Evolutionary conservation across 2,888 invertebrate species (phyloP), one percentile per base, ranked within the genome.

Genomic region (Ochropleura plecta): DNA sequence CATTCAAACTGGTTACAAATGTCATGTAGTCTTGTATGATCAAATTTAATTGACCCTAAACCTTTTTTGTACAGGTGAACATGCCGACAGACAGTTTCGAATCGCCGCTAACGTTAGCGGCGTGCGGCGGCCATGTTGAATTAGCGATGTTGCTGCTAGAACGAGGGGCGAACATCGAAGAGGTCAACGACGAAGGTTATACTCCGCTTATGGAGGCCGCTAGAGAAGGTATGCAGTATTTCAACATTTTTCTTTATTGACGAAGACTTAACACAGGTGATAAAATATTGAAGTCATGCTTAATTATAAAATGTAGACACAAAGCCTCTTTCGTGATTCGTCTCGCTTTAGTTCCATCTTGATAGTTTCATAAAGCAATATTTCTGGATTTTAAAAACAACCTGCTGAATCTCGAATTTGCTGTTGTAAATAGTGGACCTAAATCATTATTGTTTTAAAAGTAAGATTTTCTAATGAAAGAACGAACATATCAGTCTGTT

Each of bases 41-140:
- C 44, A 62, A n/a, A 62, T 62, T 44, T 5, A 44, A 62, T 62
- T 44, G n/a, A 62, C 62, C 62, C 62, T 44, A 44, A n/a, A n/a
- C 44, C 44, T 44, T 44, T 44, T 44, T 80, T 96, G 96, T n/a
- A 1, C 98, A 99, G 97, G 99, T 99, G 75, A 99, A 99, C 96
- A 99, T 99, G 99, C 99, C 99, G 73, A 99, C 99, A 68, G 99
- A 99, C 95, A 99, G 99, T 94, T 99, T 99, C 96, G 99, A 99
- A 96, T 99, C 99, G 10, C 99, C 99, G 42, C 97, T 99, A 86
- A 99, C 99, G 49, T 96, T 99, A 88, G 99, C 99, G 70, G 99
- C 99, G 65, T 99, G 99, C 96, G 99, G 99, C 79, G 99, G 99
- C 12, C 99, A 99, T 95, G 99, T 99, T 70, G 99, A 99, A 93